These are phyloP conservation scores for Rachycentron canadum DNA, from an alignment of 2,797 vertebrate genomes.

Conservation along the genomic window DNA sequence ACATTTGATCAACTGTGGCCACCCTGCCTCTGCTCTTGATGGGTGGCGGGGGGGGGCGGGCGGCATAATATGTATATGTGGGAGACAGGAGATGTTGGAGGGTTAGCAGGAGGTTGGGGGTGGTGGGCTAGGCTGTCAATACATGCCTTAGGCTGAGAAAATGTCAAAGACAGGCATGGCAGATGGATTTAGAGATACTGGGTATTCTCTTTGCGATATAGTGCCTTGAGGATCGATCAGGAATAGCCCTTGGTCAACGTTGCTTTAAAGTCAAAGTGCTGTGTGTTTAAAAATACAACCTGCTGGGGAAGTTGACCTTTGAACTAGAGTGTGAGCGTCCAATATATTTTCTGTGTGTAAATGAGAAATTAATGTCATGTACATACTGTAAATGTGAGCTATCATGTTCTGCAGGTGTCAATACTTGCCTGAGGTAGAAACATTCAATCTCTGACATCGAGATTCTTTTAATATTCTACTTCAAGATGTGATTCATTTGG, in stretches of 20 bases:
- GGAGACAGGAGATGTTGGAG: not conserved
- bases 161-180: slow-evolving; percentile 37
- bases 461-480: slow-evolving; percentile 33
- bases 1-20: slow-evolving; percentile 1
- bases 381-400: slow-evolving; percentile 24
- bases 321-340: too few species aligned
- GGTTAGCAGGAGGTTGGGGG: not conserved
- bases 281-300: slow-evolving; percentile 27
- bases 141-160: slow-evolving; percentile 48
- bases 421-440: slow-evolving; percentile 42
- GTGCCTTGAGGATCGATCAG: slow-evolving; percentile 28
- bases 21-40: slow-evolving; percentile 10
- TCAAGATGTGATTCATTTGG: slow-evolving; percentile 10
- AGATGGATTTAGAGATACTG: slow-evolving; percentile 44
- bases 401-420: slow-evolving; percentile 36
- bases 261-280: slow-evolving; percentile 30
- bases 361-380: not conserved
- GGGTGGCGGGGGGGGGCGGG: too few species aligned
- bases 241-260: slow-evolving; percentile 30
- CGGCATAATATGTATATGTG: slow-evolving; percentile 10
- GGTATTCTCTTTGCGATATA: slow-evolving; percentile 26
- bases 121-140: slow-evolving; percentile 56
- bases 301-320: slow-evolving; percentile 11
- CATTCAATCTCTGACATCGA: slow-evolving; percentile 36
- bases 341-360: not conserved